A percentile compares a stretch with the other conserved stretches of the same genome.
Evolutionary conservation across 1,140 invertebrate species (phyloP).

Genomic region (Kradibia gibbosae): DNA sequence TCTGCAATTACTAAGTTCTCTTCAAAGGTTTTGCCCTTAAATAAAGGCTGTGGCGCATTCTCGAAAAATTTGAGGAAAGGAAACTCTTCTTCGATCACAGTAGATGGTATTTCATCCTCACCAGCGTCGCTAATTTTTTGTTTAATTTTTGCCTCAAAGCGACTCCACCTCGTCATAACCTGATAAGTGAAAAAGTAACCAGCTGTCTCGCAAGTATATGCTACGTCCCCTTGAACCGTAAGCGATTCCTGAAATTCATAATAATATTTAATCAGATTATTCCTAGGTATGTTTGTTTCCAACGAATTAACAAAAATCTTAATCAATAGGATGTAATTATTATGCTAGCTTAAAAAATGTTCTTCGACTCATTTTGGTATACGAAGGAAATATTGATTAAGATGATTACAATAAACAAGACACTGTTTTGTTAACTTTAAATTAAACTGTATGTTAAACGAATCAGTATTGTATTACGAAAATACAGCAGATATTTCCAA

Average conservation of each 20-base stretch:
- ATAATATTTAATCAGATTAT: not conserved
- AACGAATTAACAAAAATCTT: too few relatives aligned
- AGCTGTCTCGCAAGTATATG: slow-evolving; percentile 98
- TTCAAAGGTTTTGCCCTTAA: slow-evolving; percentile 84
- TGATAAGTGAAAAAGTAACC: slow-evolving; percentile 93
- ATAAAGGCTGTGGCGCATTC: slow-evolving; percentile 94
- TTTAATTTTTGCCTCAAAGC: slow-evolving; percentile 81
- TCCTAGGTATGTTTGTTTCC: not conserved
- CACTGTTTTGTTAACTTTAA: too few relatives aligned
- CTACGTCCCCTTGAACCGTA: slow-evolving; percentile 90
- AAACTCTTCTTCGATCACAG: slow-evolving; percentile 82
- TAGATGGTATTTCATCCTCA: slow-evolving; percentile 17
- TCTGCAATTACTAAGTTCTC: slow-evolving; percentile 93
- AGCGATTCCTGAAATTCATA: slow-evolving; percentile 76
- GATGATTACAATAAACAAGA: too few relatives aligned
- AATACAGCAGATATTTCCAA: too few relatives aligned
- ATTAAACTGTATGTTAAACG: too few relatives aligned
- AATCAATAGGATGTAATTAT: too few relatives aligned
- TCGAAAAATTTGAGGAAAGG: slow-evolving; percentile 94
- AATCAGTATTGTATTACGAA: too few relatives aligned
- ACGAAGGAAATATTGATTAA: too few relatives aligned
- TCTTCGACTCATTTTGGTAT: too few relatives aligned
- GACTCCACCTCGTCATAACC: slow-evolving; percentile 92
- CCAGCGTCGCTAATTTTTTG: slow-evolving; percentile 67
- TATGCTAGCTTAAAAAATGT: too few relatives aligned